Evolutionary conservation across 2,113 vertebrate genomes (phyloP), one percentile per base, ranked within the genome.

Genomic region (Danionella cerebrum): DNA sequence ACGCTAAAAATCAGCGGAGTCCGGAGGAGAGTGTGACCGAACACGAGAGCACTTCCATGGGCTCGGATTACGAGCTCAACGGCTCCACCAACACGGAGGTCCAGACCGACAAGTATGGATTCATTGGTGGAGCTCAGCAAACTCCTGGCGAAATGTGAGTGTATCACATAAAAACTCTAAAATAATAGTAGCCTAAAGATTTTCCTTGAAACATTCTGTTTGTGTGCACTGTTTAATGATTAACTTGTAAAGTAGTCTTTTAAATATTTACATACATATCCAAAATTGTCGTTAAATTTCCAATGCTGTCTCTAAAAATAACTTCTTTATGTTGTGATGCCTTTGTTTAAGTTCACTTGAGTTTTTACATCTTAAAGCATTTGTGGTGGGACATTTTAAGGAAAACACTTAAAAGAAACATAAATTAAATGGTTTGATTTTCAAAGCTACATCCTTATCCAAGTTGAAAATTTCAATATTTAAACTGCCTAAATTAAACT

Each of bases 31-130:
- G 83, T 78, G 73, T 91, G 84, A 84, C 79, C 14, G 63, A 82
- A 7, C 81, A 76, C 11, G 84, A 89, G 50, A 78, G 47, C 42
- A 22, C 77, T 21, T 89, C 86, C 3, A 36, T 83, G 4, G 89
- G 86, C 16, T 86, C 89, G 0, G 85, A 88, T 42, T 73, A 80
- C 0, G 89, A 90, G 68, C 74, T 82, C 1, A 92, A 95, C 84
- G 90, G 89, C 65, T 80, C 76, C 57, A 80, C 77, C 57, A 72
- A 81, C 59, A 72, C 76, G 0, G 91, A 92, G 59, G 88, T 57
- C 44, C 86, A 80, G 73, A 88, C 93, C 75, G 93, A 98, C 77
- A 93, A 89, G 84, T 97, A 95, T 75, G 94, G 95, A 29, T 98
- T 98, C 81, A 86, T 90, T 2, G 90, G 93, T 52, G 91, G 90